Percentiles rank a stretch among this genome's conserved stretches.
Evolutionary conservation across 2,888 invertebrate genomes (phyloP).

Genomic region (Thymelicus sylvestris): DNA sequence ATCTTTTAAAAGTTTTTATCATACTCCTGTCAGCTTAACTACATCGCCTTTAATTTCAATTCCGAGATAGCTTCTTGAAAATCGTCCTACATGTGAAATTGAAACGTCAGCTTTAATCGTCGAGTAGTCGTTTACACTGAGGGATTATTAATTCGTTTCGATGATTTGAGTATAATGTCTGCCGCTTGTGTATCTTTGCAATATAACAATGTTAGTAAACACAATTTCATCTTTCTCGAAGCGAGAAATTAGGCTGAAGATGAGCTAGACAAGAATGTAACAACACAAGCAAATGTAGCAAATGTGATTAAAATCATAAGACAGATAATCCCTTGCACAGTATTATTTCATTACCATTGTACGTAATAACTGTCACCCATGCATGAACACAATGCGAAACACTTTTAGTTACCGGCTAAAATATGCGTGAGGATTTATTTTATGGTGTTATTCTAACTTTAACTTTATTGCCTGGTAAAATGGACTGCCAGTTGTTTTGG

Average conservation of each 20-base stretch:
- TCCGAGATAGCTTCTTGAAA: constrained; percentile 21
- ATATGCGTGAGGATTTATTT: neutral
- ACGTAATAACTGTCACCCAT: constrained; percentile 56
- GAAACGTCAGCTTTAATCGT: constrained; percentile 39
- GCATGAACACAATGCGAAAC: constrained; percentile 63
- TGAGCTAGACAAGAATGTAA: constrained; percentile 19
- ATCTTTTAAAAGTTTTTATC: constrained; percentile 13
- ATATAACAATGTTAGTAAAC: constrained; percentile 28
- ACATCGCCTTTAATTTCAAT: constrained; percentile 19
- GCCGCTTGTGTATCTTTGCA: constrained; percentile 20
- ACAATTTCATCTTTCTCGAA: constrained; percentile 14
- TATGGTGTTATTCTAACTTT: constrained; percentile 15
- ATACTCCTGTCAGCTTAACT: constrained; percentile 17
- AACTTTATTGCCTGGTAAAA: constrained; percentile 8
- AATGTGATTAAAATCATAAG: constrained; percentile 20
- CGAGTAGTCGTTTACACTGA: constrained; percentile 15
- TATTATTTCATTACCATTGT: constrained; percentile 40
- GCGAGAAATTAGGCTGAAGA: constrained; percentile 12
- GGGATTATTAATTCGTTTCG: constrained; percentile 32
- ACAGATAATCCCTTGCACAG: constrained; percentile 22
- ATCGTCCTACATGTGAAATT: constrained; percentile 39
- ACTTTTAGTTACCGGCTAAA: constrained; percentile 20
- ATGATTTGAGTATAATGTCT: constrained; percentile 18
- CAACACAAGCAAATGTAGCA: constrained; percentile 8
- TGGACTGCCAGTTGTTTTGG: neutral